Evolutionary conservation across 2,888 invertebrate genomes (phyloP), one percentile per base, ranked within the genome.

Genomic region (Crossocerus cetratus): DNA sequence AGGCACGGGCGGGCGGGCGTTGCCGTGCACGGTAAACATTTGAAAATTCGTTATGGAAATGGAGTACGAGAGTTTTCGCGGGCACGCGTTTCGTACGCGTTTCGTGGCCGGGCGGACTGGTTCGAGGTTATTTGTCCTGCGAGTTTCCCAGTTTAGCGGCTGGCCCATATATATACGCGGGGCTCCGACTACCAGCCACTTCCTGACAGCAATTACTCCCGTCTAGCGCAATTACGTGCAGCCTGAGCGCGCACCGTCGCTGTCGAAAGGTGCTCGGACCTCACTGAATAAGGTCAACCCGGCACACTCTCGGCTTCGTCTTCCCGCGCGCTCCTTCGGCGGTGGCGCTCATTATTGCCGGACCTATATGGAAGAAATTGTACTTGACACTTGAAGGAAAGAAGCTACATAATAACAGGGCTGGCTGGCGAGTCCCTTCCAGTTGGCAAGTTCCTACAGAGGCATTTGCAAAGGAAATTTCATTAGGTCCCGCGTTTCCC

Each of bases 141-240:
- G 65, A 78, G 71, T 81, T 82, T 70, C 53, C 69, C 22, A 67
- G 65, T 72, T 75, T 77, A 72, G 60, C 65, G 62, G 56, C 63
- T 58, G 49, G 18, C 60, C 32, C n/a, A 14, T 49, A 45, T 64
- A 76, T 78, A 77, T 77, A 77, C 77, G 60, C 44, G 67, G 63
- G 74, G 72, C 70, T 77, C 75, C 58, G 68, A 69, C 74, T 74
- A 73, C 76, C 75, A 75, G 73, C 73, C 76, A 78, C 76, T 81
- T 81, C 57, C 83, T 69, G 65, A 74, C 72, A 78, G 81, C 83
- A 83, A 83, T 83, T 83, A 83, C 78, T 76, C 69, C 67, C 69
- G 74, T 72, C 77, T 72, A 72, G 75, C 65, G 69, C 79, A 82
- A 82, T 82, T 82, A 81, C 80, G 63, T 60, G 80, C 21, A 73